Base-by-base conservation (phyloP, 2,888 invertebrate genomes). In the Idaea biselata region DNA sequence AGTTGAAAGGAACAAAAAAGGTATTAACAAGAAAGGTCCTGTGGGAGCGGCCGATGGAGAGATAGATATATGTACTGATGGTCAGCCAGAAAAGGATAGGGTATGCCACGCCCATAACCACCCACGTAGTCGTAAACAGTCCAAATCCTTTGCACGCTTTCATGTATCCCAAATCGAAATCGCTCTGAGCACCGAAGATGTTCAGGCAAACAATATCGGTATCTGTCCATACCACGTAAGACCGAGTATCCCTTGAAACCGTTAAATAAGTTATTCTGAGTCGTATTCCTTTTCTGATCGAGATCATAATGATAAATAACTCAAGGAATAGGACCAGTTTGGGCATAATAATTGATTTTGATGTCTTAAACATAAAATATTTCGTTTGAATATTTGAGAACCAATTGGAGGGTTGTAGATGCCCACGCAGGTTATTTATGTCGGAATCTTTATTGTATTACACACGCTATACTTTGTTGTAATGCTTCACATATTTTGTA, bases 51-150 rank as follows among this genome's bases (percentile, higher is more conserved):
- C 89, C 88, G 80, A 67, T 66, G 75, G 17, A 76, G 89, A 86
- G 81, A 88, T 66, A 70, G 78, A 76, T 54, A 80, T 83, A 82
- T 71, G 65, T 59, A 71, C 69, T 60, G 58, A 54, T 55, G 61
- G 55, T 55, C 66, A 58, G 83, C 68, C 68, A 53, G 80, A 90
- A 71, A 69, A 76, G 76, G 88, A 88, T 69, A 71, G 76, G 73
- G 68, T 66, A 74, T 78, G 89, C 89, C 91, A 87, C 92, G 91
- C 92, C 91, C 88, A 89, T 83, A 89, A 84, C 92, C 92, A 92
- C 92, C 91, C 92, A 92, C 91, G 92, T 88, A 86, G 92, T 83
- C 89, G 84, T 91, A 90, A 92, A 91, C 89, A 91, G 91, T 89
- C 90, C 86, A 91, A 92, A 92, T 91, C 91, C 90, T 90, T 89